Evolutionary conservation across 2,888 invertebrate genomes (phyloP), one percentile per base, ranked within the genome.

Genomic region (Parelbella ahira): DNA sequence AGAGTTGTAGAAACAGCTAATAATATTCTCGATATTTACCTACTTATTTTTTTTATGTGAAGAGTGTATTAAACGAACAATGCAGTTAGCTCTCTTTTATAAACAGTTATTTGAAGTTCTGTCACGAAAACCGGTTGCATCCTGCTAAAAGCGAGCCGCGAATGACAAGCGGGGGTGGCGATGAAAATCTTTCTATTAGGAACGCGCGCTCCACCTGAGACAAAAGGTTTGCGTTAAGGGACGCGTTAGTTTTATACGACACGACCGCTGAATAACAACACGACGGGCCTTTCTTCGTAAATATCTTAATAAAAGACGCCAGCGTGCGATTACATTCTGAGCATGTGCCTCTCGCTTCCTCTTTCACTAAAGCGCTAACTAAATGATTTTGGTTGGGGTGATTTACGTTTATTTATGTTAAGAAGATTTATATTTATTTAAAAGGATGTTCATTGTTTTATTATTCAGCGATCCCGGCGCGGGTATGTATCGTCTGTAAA

Each of bases 61-160:
- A n/a, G n/a, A n/a, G n/a, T n/a, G n/a, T n/a, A n/a, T n/a, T n/a
- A n/a, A n/a, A n/a, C n/a, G n/a, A n/a, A n/a, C n/a, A n/a, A n/a
- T n/a, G n/a, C n/a, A n/a, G n/a, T n/a, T n/a, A n/a, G n/a, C n/a
- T n/a, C n/a, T n/a, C n/a, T n/a, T n/a, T n/a, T n/a, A n/a, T n/a
- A n/a, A n/a, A n/a, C n/a, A n/a, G 50, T 45, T 57, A 69, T 78
- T 80, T 63, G 63, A 60, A 81, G 73, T 78, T 71, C 63, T 64
- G 76, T 81, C 87, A 87, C 82, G 82, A 58, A 62, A 63, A 63
- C 63, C 77, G 63, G 82, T 80, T 81, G 84, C 81, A 82, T 87
- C 87, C 86, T 82, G 86, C 63, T 60, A 60, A 68, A 68, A 64
- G 68, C 78, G 69, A 63, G 77, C 70, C 61, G 64, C 79, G 86